These are phyloP conservation scores for Anguilla japonica DNA, from an alignment of 2,113 vertebrate genomes.

Conservation along the genomic window DNA sequence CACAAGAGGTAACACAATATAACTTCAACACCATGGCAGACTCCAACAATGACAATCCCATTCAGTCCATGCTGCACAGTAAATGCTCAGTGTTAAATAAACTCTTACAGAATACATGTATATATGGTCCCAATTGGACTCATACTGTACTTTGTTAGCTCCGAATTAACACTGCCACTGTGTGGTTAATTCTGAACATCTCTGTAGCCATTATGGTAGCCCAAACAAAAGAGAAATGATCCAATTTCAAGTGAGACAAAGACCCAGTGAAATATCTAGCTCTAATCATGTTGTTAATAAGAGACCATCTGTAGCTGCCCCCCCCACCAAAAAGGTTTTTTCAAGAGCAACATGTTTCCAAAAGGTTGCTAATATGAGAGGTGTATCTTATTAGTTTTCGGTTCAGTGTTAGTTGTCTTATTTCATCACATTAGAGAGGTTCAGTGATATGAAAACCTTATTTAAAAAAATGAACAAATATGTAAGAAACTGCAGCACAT, in stretches of 20 bases:
- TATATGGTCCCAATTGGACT: too few species aligned
- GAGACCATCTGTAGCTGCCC: neutral
- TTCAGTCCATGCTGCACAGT: neutral
- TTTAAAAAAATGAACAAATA: neutral
- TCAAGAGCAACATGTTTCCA: neutral
- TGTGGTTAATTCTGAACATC: neutral
- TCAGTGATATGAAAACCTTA: neutral
- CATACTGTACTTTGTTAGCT: too few species aligned
- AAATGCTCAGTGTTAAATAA: too few species aligned
- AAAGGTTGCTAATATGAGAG: neutral
- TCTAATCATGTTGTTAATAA: neutral
- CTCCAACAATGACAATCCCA: neutral
- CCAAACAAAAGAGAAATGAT: neutral
- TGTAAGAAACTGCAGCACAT: neutral
- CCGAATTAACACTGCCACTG: too few species aligned
- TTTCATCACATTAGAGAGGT: neutral
- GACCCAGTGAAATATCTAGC: neutral
- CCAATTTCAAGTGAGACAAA: constrained; percentile 7
- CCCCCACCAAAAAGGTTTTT: neutral
- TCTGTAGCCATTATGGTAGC: constrained; percentile 8
- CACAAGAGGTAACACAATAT: neutral
- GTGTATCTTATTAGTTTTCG: neutral
- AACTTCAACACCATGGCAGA: neutral
- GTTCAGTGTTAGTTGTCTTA: neutral
- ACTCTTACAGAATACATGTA: too few species aligned